Percentiles rank a stretch among this genome's conserved stretches.
These are phyloP conservation scores for Philotrypesis tridentata DNA, from an alignment of 1,140 invertebrate species.

Conservation along the genomic window DNA sequence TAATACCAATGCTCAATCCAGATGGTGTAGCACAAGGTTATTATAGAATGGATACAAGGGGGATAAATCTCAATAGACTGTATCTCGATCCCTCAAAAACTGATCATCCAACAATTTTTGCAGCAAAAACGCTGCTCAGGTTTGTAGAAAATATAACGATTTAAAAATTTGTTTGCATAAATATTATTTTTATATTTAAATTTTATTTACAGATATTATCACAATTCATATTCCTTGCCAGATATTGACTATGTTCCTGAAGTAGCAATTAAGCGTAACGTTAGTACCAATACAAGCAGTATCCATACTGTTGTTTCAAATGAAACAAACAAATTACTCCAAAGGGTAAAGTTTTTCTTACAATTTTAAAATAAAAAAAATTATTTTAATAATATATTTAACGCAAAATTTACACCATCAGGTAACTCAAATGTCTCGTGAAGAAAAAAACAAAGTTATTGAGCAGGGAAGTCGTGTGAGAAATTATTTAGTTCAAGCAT, in stretches of 20 bases:
- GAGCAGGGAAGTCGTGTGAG: constrained; percentile 23
- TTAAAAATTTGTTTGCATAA: background rate
- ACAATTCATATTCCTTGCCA: constrained; percentile 73
- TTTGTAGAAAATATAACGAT: constrained; percentile 63
- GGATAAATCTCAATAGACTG: constrained; percentile 92
- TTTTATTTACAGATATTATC: constrained; percentile 72
- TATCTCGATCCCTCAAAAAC: constrained; percentile 85
- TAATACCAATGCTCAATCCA: constrained; percentile 94
- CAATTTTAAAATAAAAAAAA: constrained; percentile 11
- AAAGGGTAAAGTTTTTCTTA: constrained; percentile 59
- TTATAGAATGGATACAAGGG: constrained; percentile 91
- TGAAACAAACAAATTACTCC: constrained; percentile 64
- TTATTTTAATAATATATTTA: constrained; percentile 23
- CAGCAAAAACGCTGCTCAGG: constrained; percentile 85
- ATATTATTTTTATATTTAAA: background rate
- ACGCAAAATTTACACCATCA: too few species aligned
- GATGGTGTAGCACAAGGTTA: constrained; percentile 93
- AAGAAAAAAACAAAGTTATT: constrained; percentile 63
- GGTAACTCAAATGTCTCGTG: constrained; percentile 72
- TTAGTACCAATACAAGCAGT: constrained; percentile 44
- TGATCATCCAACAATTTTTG: constrained; percentile 89
- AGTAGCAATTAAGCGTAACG: constrained; percentile 56
- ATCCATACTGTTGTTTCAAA: constrained; percentile 60
- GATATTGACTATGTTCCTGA: constrained; percentile 59
- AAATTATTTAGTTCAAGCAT: constrained; percentile 12